Evolutionary conservation across 2,113 vertebrate species (phyloP).

Genomic region (Cryptotis parvus): DNA sequence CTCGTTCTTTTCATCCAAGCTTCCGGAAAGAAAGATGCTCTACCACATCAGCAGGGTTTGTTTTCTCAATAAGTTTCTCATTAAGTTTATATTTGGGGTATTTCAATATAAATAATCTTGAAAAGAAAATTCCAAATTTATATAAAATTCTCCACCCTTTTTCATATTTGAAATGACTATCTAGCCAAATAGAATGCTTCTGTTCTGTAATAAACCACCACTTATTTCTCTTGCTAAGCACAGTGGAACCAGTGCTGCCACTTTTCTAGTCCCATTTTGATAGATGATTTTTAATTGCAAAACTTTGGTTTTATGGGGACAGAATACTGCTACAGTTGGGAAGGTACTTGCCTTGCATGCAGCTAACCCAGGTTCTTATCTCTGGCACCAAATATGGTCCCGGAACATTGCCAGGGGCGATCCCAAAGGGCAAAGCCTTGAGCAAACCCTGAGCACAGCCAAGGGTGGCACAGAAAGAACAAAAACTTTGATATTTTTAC

Average conservation of each 20-base stretch:
- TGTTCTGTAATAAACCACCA: background rate
- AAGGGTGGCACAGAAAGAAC: too few relatives aligned
- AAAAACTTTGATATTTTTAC: conserved; percentile 46
- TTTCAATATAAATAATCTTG: conserved; percentile 4
- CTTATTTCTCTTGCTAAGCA: conserved; percentile 42
- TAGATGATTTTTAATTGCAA: conserved; percentile 33
- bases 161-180: conserved; percentile 14
- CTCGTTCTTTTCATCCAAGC: background rate
- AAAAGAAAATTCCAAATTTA: background rate
- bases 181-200: conserved; percentile 28
- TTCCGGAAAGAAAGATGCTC: conserved; percentile 27
- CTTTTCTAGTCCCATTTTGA: conserved; percentile 12
- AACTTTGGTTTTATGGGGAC: background rate
- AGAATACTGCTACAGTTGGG: too few relatives aligned
- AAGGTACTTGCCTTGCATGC: too few relatives aligned
- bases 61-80: conserved; percentile 19
- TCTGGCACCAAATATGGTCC: too few relatives aligned
- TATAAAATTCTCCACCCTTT: background rate
- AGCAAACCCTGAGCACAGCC: too few relatives aligned
- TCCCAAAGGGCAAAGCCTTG: too few relatives aligned
- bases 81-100: background rate
- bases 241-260: background rate
- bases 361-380: too few relatives aligned
- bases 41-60: background rate
- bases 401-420: too few relatives aligned